Conservation (phyloP, 2,797 vertebrate genomes). For the Oceanodroma leucorhoa region DNA sequence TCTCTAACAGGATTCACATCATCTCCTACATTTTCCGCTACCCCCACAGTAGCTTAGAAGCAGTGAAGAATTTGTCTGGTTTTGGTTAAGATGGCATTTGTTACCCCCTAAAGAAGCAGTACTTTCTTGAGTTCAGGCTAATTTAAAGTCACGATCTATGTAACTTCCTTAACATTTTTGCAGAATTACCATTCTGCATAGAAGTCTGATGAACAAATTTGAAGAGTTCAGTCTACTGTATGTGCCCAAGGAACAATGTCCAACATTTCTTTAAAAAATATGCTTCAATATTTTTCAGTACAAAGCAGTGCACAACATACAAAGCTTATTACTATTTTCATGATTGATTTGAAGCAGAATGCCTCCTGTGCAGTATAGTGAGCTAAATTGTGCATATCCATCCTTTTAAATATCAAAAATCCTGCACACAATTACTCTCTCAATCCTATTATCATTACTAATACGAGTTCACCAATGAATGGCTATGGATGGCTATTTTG, state of each 20-base stretch:
- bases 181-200: not conserved
- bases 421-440: not conserved
- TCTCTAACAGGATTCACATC: not conserved
- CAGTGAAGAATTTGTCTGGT: not conserved
- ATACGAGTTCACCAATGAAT: not conserved
- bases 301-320: not conserved
- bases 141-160: not conserved
- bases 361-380: not conserved
- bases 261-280: not conserved
- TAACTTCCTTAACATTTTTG: not conserved
- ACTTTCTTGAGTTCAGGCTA: not conserved
- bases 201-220: not conserved
- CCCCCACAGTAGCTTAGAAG: not conserved
- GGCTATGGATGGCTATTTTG: not conserved
- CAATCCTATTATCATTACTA: not conserved
- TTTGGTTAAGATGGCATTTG: not conserved
- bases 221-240: not conserved
- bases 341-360: not conserved
- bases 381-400: not conserved
- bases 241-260: no score
- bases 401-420: not conserved
- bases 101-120: not conserved
- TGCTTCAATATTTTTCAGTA: not conserved
- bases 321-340: not conserved
- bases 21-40: not conserved